Base-by-base conservation (phyloP, 2,888 invertebrate genomes). In the Teinopalpus imperialis region DNA sequence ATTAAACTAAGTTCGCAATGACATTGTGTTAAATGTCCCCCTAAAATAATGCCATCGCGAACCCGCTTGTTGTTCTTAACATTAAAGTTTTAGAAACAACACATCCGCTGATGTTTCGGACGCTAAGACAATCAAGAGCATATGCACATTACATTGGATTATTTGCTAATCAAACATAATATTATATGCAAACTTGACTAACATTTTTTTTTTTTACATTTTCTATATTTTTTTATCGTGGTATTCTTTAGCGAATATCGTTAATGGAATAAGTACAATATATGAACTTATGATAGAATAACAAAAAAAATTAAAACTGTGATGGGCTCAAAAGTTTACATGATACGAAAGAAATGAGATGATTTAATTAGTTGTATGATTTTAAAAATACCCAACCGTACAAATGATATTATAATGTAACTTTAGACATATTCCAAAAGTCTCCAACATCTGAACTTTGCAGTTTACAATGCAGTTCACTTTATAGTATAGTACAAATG, bases 231-330 rank as follows among this genome's bases (percentile, higher is more conserved):
- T 59, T 61, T 63, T 66, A 70, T 77, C 65, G 70, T 73, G 67
- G 74, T 80, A 75, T 78, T 66, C 69, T 80, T 85, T 85, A 85
- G 77, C 69, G 77, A 86, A 86, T 82, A 86, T 80, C 77, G 74
- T 82, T 79, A 81, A 81, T 85, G 77, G 75, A 76, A 82, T 87
- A 88, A 85, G 86, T 86, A 87, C 85, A 83, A 81, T 86, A 87
- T 69, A 81, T 81, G 79, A 69, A 79, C 75, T 75, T 78, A 83
- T 75, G 73, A 76, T 69, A 74, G 72, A 75, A 74, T 49, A 55
- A 30, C 20, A n/a, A 67, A 67, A 66, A 61, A 56, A 72, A 72
- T 74, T 67, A 74, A 54, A 47, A 57, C 51, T 57, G 57, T 54
- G 56, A 68, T 54, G 57, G 49, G 50, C 48, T 42, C 30, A 51